Conservation (phyloP, 1,140 invertebrate genomes). For the Medauroidea extradentata region DNA sequence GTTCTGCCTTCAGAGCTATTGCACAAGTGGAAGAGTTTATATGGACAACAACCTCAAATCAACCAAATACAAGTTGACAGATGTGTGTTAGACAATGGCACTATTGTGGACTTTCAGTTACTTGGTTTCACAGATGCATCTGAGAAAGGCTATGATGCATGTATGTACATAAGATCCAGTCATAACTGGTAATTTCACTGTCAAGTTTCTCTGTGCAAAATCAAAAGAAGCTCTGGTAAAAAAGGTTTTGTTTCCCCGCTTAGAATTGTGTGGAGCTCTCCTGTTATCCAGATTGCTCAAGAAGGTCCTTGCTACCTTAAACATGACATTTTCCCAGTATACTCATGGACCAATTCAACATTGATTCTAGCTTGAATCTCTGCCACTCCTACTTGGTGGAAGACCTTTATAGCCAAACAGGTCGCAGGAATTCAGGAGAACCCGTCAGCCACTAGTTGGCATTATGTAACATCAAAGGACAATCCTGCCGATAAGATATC, state of each 20-base stretch:
- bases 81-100: constrained; percentile 14
- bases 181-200: constrained; percentile 7
- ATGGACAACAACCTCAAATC: constrained; percentile 8
- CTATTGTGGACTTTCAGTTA: constrained; percentile 18
- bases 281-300: constrained; percentile 27
- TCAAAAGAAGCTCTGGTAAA: constrained; percentile 38
- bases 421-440: constrained; percentile 37
- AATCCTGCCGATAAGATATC: background rate
- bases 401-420: constrained; percentile 41
- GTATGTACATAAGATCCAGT: constrained; percentile 25
- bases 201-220: constrained; percentile 34
- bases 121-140: constrained; percentile 35
- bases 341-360: constrained; percentile 17
- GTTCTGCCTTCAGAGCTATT: too few relatives aligned
- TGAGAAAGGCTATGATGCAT: constrained; percentile 34
- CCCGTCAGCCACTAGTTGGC: background rate
- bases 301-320: constrained; percentile 10
- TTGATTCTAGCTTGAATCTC: constrained; percentile 31
- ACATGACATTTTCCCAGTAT: background rate
- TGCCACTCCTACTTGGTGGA: constrained; percentile 22
- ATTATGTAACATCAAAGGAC: background rate
- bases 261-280: constrained; percentile 44
- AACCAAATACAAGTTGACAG: constrained; percentile 17
- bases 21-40: background rate
- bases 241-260: constrained; percentile 34